Evolutionary conservation across 2,113 vertebrate species (phyloP).

Genomic region (Bubo scandiacus): DNA sequence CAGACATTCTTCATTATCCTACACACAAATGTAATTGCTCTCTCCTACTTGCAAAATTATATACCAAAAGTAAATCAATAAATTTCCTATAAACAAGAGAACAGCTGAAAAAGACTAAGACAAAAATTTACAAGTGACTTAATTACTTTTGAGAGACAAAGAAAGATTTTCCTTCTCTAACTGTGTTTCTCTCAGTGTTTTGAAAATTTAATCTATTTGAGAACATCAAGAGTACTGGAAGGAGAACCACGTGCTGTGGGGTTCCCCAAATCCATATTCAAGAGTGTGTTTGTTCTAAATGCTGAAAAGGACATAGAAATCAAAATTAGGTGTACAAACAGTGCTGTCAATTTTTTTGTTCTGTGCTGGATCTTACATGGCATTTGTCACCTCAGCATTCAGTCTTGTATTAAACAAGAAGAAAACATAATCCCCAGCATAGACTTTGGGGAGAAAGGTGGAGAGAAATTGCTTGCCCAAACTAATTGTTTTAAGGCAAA

Average conservation of each 20-base stretch:
- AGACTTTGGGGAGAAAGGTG: neutral
- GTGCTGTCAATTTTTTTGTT: neutral
- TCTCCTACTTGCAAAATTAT: neutral
- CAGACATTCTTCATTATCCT: neutral
- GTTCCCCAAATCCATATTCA: neutral
- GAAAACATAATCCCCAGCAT: neutral
- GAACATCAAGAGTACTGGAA: neutral
- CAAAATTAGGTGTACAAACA: neutral
- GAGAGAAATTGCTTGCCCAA: neutral
- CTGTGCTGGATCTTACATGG: neutral
- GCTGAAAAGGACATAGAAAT: neutral
- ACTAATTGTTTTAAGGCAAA: neutral
- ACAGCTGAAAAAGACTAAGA: neutral
- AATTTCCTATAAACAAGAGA: neutral
- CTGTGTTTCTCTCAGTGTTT: neutral
- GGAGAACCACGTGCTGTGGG: rapidly evolving
- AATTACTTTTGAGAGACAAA: neutral
- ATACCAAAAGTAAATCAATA: neutral
- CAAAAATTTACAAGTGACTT: neutral
- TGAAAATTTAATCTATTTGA: neutral
- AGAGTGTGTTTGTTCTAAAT: neutral
- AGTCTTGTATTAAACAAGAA: neutral
- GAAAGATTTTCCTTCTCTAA: neutral
- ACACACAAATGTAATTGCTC: neutral
- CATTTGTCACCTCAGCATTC: neutral